These are phyloP conservation scores for Emydura subglobosa DNA, from an alignment of 2,113 vertebrate species.

Conservation along the genomic window DNA sequence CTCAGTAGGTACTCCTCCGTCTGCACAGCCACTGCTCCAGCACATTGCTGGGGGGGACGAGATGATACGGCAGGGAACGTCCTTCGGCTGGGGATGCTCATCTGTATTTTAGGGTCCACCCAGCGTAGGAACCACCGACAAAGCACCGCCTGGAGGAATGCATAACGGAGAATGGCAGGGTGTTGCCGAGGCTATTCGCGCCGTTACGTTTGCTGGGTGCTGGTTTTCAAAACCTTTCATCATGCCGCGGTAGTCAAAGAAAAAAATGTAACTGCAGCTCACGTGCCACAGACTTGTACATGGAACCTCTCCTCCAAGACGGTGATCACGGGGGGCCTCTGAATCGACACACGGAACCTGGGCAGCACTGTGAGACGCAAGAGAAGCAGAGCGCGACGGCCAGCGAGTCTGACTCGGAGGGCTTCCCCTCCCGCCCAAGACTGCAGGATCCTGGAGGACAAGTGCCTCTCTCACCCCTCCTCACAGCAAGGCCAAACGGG, in stretches of 20 bases:
- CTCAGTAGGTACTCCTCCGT: no score
- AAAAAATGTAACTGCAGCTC: conserved; percentile 8
- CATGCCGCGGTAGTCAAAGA: background rate
- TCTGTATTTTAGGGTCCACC: background rate
- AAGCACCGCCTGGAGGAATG: background rate
- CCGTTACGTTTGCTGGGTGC: background rate
- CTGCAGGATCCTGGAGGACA: background rate
- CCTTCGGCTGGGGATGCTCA: background rate
- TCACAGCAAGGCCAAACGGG: background rate
- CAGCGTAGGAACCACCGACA: background rate
- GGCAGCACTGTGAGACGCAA: conserved; percentile 46
- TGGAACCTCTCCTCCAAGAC: conserved; percentile 41
- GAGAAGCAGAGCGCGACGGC: background rate
- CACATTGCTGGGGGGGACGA: background rate
- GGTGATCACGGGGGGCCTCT: conserved; percentile 51
- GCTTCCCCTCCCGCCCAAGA: background rate
- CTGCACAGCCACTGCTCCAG: background rate
- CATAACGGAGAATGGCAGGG: background rate
- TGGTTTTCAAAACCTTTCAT: conserved; percentile 13
- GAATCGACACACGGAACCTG: conserved; percentile 69
- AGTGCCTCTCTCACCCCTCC: background rate
- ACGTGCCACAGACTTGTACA: conserved; percentile 63
- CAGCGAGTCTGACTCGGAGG: background rate
- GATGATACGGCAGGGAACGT: rapidly evolving
- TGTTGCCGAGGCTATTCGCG: background rate